Percentiles rank a stretch among this genome's conserved stretches.
Conservation (phyloP, 2,113 vertebrate genomes). For the Lucifuga dentata region DNA sequence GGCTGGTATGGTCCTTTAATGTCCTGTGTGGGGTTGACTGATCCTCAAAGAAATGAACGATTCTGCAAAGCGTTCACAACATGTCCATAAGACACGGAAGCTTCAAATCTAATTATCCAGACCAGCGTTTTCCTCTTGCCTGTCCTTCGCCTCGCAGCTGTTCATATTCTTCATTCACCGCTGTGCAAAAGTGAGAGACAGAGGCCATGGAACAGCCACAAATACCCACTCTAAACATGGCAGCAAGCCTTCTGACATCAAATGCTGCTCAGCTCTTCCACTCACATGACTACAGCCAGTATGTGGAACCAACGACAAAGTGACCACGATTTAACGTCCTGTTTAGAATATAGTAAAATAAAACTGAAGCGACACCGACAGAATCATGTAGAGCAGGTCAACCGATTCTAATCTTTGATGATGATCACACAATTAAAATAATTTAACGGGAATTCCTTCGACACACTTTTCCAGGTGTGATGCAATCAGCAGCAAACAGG, state of each 20-base stretch:
- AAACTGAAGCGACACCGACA: too few species aligned
- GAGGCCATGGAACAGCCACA: conserved; percentile 21
- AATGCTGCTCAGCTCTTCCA: neutral
- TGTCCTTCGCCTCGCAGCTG: conserved; percentile 32
- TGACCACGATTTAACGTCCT: too few species aligned
- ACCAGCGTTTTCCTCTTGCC: neutral
- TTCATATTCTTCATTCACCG: conserved; percentile 31
- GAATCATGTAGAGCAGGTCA: too few species aligned
- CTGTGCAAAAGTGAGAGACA: neutral
- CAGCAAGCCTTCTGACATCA: conserved; percentile 8
- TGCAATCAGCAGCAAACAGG: conserved; percentile 40
- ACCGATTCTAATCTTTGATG: too few species aligned
- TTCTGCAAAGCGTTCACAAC: neutral
- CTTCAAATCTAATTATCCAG: neutral
- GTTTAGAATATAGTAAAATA: too few species aligned
- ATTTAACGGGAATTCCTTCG: conserved; percentile 31
- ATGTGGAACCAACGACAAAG: too few species aligned
- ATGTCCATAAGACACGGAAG: neutral
- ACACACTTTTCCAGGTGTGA: conserved; percentile 21
- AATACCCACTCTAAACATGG: conserved; percentile 50
- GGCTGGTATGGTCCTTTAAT: too few species aligned
- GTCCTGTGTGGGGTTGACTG: too few species aligned
- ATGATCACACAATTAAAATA: too few species aligned
- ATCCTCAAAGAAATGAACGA: too few species aligned
- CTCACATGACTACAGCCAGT: too few species aligned